A percentile compares a stretch with the other conserved stretches of the same genome.
Conservation (phyloP, 1,140 invertebrate genomes). For the Colletes latitarsis region DNA sequence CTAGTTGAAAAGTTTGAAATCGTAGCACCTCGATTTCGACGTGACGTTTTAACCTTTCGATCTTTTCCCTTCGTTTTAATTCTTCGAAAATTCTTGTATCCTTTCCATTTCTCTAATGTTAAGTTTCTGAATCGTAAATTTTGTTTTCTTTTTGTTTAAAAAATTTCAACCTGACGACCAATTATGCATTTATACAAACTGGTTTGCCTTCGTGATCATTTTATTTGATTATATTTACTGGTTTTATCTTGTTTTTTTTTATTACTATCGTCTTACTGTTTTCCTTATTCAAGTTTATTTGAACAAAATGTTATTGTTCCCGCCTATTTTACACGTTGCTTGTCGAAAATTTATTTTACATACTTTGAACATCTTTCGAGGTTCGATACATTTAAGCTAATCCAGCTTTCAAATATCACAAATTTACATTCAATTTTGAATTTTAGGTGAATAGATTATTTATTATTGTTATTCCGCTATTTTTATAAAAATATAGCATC, state of each 20-base stretch:
- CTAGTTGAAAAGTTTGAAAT: not conserved
- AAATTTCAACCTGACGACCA: not conserved
- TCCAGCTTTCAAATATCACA: not conserved
- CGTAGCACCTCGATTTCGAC: constrained; percentile 34
- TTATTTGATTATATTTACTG: constrained; percentile 26
- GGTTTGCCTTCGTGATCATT: not conserved
- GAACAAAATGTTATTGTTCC: not conserved
- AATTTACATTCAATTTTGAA: too few relatives aligned
- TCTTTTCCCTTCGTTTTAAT: constrained; percentile 11
- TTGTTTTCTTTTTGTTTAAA: not conserved
- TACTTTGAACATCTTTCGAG: not conserved
- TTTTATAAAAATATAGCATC: not conserved
- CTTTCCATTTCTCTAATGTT: not conserved
- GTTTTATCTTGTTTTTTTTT: not conserved
- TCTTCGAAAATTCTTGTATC: constrained; percentile 1
- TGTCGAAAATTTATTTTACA: not conserved
- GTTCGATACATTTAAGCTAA: not conserved
- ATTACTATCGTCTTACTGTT: not conserved
- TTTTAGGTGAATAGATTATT: too few relatives aligned
- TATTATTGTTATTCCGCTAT: not conserved
- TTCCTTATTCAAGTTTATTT: not conserved
- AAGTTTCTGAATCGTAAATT: not conserved
- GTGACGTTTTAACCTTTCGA: constrained; percentile 76
- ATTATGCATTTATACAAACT: not conserved
- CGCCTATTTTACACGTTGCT: not conserved